Percentiles rank a stretch among this genome's conserved stretches.
Evolutionary conservation across 2,888 invertebrate species (phyloP).

Genomic region (Adineta ricciae): DNA sequence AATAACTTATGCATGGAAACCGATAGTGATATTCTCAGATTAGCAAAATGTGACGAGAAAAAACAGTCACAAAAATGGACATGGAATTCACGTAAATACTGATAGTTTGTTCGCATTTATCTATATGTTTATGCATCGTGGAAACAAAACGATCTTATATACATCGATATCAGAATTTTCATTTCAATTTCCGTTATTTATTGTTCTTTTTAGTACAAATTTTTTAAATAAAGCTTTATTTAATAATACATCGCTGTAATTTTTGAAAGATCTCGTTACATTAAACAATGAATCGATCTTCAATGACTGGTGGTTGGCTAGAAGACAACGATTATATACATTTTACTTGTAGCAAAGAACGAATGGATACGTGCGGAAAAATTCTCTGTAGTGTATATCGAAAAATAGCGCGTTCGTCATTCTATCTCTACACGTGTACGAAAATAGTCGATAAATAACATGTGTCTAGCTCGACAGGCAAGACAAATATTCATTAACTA

Average conservation of each 20-base stretch:
- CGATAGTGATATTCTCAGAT: conserved; percentile 57
- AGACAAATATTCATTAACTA: no score
- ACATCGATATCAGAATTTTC: not conserved
- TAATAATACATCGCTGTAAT: not conserved
- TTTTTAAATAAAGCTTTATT: not conserved
- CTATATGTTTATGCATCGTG: not conserved
- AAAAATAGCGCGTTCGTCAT: no score
- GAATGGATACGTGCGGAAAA: not conserved
- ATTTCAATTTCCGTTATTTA: not conserved
- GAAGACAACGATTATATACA: not conserved
- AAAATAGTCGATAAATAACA: no score
- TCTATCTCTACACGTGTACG: no score
- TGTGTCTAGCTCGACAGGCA: no score
- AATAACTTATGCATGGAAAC: conserved; percentile 41
- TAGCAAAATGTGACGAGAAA: conserved; percentile 72
- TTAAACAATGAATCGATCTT: not conserved
- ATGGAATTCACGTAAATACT: conserved; percentile 54
- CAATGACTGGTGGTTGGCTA: no score
- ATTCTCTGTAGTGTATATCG: not conserved
- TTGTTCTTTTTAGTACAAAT: not conserved
- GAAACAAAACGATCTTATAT: not conserved
- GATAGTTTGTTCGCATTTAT: conserved; percentile 46
- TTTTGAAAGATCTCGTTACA: no score
- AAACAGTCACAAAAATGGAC: conserved; percentile 80
- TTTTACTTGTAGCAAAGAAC: not conserved